Percentiles rank a stretch among this genome's conserved stretches.
phyloP scores from a whole-genome alignment of 1,140 invertebrate genomes.

The Meloidogyne chitwoodi region DNA sequence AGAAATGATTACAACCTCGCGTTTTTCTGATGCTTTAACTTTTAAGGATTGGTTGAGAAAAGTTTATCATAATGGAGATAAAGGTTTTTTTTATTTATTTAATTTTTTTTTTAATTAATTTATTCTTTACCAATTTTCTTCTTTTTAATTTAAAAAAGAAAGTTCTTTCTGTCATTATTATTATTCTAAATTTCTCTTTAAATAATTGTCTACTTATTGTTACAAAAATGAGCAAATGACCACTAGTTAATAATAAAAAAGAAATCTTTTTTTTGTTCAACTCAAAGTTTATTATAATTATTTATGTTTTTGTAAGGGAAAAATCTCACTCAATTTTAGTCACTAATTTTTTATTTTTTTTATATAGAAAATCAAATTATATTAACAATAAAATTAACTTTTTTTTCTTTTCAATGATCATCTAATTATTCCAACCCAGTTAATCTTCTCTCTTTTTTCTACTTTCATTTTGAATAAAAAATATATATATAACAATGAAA shows the following conservation, averaged over 20 bases:
- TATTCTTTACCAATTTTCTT: too few species aligned
- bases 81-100: slow-evolving; percentile 26
- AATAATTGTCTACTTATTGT: neutral
- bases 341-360: neutral
- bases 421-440: neutral
- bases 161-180: neutral
- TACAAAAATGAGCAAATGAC: neutral
- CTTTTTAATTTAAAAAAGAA: too few species aligned
- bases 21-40: slow-evolving; percentile 43
- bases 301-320: neutral
- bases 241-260: neutral
- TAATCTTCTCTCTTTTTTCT: neutral
- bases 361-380: neutral
- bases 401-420: neutral
- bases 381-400: neutral
- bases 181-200: neutral
- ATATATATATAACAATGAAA: neutral
- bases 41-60: slow-evolving; percentile 45
- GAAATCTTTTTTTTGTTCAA: neutral
- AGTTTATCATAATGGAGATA: slow-evolving; percentile 44
- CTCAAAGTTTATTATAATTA: too few species aligned
- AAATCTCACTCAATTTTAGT: neutral
- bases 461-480: too few species aligned
- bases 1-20: neutral
- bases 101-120: neutral